These are phyloP conservation scores for Athripsodes cinereus DNA, from an alignment of 2,888 invertebrate genomes.

Conservation along the genomic window DNA sequence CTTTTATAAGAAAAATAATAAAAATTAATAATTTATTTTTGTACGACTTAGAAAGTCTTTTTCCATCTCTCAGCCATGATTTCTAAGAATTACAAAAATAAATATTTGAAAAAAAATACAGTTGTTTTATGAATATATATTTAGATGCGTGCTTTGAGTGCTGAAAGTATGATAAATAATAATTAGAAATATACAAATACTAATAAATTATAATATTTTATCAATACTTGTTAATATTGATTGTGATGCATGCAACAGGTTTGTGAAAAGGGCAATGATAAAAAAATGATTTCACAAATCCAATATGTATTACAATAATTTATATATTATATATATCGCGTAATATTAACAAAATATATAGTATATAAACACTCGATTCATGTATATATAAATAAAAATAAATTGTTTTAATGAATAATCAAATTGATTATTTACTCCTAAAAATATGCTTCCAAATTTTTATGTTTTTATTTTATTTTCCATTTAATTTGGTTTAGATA, in stretches of 20 bases:
- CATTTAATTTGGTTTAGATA: too few species aligned
- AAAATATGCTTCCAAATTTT: too few species aligned
- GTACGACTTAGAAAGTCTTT: too few species aligned
- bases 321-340: too few species aligned
- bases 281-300: too few species aligned
- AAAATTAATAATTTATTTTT: background rate
- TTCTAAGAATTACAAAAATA: background rate
- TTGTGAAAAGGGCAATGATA: background rate
- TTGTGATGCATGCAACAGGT: background rate
- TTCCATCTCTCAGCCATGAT: background rate
- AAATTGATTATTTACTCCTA: too few species aligned
- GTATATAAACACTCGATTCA: too few species aligned
- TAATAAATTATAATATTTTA: background rate
- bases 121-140: background rate
- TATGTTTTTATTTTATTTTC: too few species aligned
- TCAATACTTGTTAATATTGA: background rate
- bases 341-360: too few species aligned
- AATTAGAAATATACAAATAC: background rate
- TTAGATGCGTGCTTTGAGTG: background rate
- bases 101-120: background rate
- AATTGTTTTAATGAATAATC: too few species aligned
- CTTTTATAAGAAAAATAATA: background rate
- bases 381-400: too few species aligned
- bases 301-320: too few species aligned
- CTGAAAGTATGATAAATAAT: background rate